Base-by-base conservation (phyloP, 1,140 invertebrate species). In the Procambarus virginalis region DNA sequence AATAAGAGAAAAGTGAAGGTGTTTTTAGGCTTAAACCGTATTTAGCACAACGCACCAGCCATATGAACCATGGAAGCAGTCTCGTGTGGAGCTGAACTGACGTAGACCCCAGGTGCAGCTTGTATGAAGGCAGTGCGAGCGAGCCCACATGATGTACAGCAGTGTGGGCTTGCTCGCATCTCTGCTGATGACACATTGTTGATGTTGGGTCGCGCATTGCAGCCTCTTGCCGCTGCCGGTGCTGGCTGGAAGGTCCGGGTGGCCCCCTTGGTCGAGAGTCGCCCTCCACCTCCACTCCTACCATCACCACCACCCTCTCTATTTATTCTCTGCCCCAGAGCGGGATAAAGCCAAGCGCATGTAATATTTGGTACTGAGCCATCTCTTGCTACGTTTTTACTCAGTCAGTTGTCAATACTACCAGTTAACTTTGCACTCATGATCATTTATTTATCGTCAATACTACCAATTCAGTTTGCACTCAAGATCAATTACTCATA, bases 171-270 rank as follows among this genome's bases (percentile, higher is more conserved):
- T 55, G 87, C 87, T 84, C 48, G 87, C 81, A 77, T 78, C 75
- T 58, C 73, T 49, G 48, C 49, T 68, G 76, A 84, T 76, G 64
- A 84, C 75, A 79, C n/a, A 81, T 89, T 84, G 81, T 89, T 89
- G 87, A 89, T 84, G 87, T 89, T 89, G 87, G 81, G 87, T 89
- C 87, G 87, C 87, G 87, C 87, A 89, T 89, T 89, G 87, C 87
- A 89, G 87, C 87, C 87, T 84, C 87, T 84, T 83, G 86, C 78
- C 77, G 85, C 85, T 87, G 85, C 81, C 81, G 87, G 81, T 84
- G 87, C 86, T 84, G 80, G 81, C 81, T 89, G 87, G 80, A 84
- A 84, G 87, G 87, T 89, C 79, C 86, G 86, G 87, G 87, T 89
- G 87, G 87, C 87, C 81, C 87, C 78, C 87, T 78, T 64, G 81